Conservation (phyloP, 53 echinoderm and acorn worm genomes). For the Echinometra lucunter region DNA sequence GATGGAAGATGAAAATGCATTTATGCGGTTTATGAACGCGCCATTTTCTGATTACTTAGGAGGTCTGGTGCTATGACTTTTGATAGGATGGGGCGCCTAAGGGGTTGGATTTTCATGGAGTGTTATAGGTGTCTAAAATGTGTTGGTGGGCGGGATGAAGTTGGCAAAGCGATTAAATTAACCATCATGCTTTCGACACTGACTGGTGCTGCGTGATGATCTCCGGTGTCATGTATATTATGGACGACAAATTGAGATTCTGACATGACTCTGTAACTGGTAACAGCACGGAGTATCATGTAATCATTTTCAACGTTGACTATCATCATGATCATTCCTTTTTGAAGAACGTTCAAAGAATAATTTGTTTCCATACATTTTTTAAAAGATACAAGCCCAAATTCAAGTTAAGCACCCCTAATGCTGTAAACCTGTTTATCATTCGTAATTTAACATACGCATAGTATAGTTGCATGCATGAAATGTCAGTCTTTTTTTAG, state of each 20-base stretch:
- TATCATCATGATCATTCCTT: too few species aligned
- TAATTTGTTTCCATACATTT: too few species aligned
- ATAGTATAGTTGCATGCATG: too few species aligned
- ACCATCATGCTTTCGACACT: background rate
- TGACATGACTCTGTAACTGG: background rate
- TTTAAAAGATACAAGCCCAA: too few species aligned
- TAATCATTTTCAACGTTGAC: too few species aligned
- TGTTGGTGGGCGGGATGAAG: background rate
- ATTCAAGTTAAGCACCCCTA: too few species aligned
- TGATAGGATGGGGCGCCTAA: constrained; percentile 5
- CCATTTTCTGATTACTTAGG: background rate
- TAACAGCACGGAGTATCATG: too few species aligned
- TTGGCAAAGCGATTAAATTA: constrained; percentile 25
- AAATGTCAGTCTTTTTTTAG: too few species aligned
- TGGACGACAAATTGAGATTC: background rate
- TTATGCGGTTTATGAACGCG: background rate
- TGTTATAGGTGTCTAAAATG: background rate
- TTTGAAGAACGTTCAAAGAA: too few species aligned
- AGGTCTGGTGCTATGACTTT: constrained; percentile 24
- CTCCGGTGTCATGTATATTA: background rate
- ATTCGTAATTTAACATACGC: too few species aligned
- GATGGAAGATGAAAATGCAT: background rate
- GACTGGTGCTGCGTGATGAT: background rate
- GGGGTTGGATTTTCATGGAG: background rate
- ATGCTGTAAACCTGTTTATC: too few species aligned